These are phyloP conservation scores for Nothocercus julius DNA, from an alignment of 2,113 vertebrate genomes.

Conservation along the genomic window DNA sequence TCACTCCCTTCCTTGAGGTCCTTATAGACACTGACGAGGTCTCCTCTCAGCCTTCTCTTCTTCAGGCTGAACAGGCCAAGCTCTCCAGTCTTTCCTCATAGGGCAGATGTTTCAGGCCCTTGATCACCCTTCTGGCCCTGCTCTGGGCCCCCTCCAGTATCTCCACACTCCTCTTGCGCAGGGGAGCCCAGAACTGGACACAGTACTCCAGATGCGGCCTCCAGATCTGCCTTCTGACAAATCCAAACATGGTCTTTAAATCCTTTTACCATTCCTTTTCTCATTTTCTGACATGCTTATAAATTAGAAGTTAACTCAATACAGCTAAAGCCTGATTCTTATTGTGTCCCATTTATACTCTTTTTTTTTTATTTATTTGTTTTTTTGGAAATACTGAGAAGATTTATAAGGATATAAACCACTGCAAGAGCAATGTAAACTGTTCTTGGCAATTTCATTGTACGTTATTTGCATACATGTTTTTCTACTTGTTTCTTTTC, in stretches of 20 bases:
- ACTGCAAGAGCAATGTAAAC: not conserved
- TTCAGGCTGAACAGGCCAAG: no score
- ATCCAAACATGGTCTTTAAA: not conserved
- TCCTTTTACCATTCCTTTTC: not conserved
- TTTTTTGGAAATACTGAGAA: not conserved
- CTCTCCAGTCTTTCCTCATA: no score
- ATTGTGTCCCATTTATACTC: not conserved
- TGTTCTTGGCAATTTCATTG: fast-evolving
- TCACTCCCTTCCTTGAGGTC: no score
- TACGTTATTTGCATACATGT: not conserved
- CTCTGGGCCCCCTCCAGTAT: no score
- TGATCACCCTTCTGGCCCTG: no score
- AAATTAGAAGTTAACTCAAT: not conserved
- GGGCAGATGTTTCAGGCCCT: no score
- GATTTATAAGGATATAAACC: not conserved
- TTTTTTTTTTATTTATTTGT: not conserved
- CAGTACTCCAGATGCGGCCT: no score
- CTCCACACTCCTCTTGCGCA: no score
- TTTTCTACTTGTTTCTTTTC: not conserved
- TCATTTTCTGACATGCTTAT: not conserved
- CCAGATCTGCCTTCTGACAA: not conserved
- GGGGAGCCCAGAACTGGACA: no score
- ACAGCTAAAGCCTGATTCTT: not conserved
- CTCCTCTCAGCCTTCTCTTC: no score
- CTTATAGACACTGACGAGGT: no score